A percentile compares a stretch with the other conserved stretches of the same genome.
phyloP scores from a whole-genome alignment of 2,888 invertebrate species.

The Scaeva pyrastri region DNA sequence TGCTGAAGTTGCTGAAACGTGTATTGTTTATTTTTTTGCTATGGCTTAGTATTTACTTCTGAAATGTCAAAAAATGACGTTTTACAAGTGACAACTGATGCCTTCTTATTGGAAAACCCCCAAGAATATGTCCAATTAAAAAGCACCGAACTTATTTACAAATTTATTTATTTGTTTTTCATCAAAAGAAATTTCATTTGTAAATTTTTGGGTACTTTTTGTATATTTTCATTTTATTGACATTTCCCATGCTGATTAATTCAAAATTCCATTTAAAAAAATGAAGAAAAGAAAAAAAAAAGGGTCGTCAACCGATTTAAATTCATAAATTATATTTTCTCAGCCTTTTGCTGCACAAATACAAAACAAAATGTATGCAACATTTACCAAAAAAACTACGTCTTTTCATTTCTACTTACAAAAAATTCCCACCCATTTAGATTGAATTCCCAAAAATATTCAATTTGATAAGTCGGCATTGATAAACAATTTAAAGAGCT shows the following conservation, averaged over 20 bases:
- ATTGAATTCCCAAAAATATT: constrained; percentile 20
- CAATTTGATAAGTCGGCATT: constrained; percentile 2
- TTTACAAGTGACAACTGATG: too few species aligned
- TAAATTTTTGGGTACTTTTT: neutral
- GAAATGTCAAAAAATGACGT: too few species aligned
- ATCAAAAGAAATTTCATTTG: too few species aligned
- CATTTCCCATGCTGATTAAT: constrained; percentile 34
- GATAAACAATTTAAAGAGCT: constrained; percentile 4
- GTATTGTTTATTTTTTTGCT: too few species aligned
- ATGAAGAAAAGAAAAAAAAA: neutral
- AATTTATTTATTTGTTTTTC: too few species aligned
- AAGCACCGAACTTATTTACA: too few species aligned
- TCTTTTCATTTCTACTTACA: neutral
- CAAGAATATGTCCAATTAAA: too few species aligned
- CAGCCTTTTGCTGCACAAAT: constrained; percentile 15
- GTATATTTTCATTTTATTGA: constrained; percentile 2
- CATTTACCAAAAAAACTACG: constrained; percentile 3
- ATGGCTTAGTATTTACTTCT: too few species aligned
- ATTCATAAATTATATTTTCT: constrained; percentile 12
- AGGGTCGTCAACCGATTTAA: constrained; percentile 24
- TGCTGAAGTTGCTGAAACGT: too few species aligned
- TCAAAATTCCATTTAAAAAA: neutral
- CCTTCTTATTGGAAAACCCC: too few species aligned
- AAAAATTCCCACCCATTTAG: constrained; percentile 37
- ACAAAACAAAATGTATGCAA: neutral